A percentile compares a stretch with the other conserved stretches of the same genome.
Evolutionary conservation across 2,113 vertebrate genomes (phyloP).

Genomic region (Azemiops feae): DNA sequence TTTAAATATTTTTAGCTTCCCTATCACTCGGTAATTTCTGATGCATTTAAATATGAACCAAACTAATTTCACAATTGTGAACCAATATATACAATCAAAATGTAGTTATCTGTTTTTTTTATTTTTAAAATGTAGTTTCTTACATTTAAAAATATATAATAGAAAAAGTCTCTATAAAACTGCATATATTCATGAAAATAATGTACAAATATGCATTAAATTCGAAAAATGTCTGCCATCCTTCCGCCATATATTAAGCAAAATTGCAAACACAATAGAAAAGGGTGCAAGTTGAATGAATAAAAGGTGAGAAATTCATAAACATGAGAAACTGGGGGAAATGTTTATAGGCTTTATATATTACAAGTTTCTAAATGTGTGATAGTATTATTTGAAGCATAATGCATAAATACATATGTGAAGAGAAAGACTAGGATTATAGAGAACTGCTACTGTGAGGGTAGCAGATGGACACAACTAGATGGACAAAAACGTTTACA

Average conservation of each 20-base stretch:
- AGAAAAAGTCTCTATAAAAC: neutral
- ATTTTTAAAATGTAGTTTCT: neutral
- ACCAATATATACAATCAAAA: neutral
- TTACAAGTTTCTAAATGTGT: neutral
- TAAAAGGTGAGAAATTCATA: neutral
- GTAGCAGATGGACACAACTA: neutral
- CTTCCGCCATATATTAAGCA: neutral
- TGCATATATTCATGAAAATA: neutral
- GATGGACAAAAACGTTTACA: neutral
- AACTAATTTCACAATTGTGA: neutral
- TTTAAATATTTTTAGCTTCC: neutral
- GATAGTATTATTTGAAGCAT: neutral
- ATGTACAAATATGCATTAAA: neutral
- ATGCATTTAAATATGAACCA: neutral
- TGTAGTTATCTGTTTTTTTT: neutral
- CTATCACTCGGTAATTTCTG: neutral
- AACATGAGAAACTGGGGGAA: neutral
- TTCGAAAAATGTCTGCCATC: neutral
- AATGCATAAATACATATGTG: neutral
- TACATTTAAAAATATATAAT: neutral
- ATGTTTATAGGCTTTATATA: neutral
- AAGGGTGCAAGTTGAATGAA: neutral
- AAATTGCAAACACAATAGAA: neutral
- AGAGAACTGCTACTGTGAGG: neutral
- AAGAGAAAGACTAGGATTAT: neutral